A percentile compares a stretch with the other conserved stretches of the same genome.
Evolutionary conservation across 2,888 invertebrate genomes (phyloP).

Genomic region (Steromphala cineraria): DNA sequence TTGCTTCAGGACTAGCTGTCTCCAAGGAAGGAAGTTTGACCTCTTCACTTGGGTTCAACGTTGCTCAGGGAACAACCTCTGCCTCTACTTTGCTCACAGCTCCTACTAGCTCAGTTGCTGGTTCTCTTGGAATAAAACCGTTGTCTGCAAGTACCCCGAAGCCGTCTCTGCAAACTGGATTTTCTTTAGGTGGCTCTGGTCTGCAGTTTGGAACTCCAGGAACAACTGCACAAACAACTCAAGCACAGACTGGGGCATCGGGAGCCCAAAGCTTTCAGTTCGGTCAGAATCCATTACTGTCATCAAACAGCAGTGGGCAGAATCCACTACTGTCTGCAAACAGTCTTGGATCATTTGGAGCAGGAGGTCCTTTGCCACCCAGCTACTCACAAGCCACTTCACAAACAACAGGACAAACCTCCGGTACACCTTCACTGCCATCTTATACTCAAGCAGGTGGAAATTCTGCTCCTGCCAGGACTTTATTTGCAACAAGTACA

Average conservation of each 20-base stretch:
- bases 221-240: neutral
- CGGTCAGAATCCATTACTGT: neutral
- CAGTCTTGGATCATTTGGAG: neutral
- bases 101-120: neutral
- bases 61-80: neutral
- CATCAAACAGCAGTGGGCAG: neutral
- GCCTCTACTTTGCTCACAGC: neutral
- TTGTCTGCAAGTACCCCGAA: slow-evolving; percentile 3
- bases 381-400: neutral
- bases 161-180: neutral
- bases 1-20: no score
- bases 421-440: no score
- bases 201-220: neutral
- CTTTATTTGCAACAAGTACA: neutral
- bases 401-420: neutral
- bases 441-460: neutral
- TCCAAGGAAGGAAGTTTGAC: no score
- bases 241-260: neutral
- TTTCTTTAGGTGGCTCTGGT: neutral
- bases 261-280: neutral
- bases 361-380: neutral
- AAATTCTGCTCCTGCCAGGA: neutral
- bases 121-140: neutral
- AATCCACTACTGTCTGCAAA: neutral
- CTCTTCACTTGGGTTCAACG: neutral